These are phyloP conservation scores for Crotalus tigris DNA, from an alignment of 2,113 vertebrate species.

Conservation along the genomic window DNA sequence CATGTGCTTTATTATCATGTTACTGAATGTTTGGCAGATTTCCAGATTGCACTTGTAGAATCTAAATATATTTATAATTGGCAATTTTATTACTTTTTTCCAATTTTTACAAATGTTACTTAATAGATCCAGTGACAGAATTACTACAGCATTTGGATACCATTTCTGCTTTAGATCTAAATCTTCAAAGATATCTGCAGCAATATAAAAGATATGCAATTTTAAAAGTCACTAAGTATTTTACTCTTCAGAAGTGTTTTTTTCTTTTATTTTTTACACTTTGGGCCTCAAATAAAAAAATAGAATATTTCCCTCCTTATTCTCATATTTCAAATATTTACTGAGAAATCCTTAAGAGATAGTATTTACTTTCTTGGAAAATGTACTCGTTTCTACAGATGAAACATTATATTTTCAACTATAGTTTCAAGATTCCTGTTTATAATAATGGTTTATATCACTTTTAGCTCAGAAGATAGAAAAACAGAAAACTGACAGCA, in stretches of 20 bases:
- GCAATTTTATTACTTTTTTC: not conserved
- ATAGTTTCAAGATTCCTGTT: not conserved
- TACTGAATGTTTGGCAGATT: not conserved
- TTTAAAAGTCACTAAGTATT: not conserved
- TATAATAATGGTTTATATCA: not conserved
- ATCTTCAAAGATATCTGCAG: not conserved
- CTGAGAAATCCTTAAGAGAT: not conserved
- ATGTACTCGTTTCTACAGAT: not conserved
- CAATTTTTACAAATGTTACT: not conserved
- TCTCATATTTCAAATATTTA: not conserved
- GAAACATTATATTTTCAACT: not conserved
- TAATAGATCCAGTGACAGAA: not conserved
- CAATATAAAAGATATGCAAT: not conserved
- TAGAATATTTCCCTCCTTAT: too few relatives aligned
- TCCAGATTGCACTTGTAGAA: not conserved
- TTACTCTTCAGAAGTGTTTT: not conserved
- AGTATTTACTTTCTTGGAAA: not conserved
- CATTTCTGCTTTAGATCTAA: not conserved
- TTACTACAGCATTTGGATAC: not conserved
- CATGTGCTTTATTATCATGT: not conserved
- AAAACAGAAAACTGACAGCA: not conserved
- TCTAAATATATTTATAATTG: not conserved
- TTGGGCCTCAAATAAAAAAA: not conserved
- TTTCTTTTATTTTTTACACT: not conserved
- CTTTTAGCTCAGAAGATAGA: not conserved